These are phyloP conservation scores for Aphyosemion australe DNA, from an alignment of 2,113 vertebrate genomes.

Conservation along the genomic window DNA sequence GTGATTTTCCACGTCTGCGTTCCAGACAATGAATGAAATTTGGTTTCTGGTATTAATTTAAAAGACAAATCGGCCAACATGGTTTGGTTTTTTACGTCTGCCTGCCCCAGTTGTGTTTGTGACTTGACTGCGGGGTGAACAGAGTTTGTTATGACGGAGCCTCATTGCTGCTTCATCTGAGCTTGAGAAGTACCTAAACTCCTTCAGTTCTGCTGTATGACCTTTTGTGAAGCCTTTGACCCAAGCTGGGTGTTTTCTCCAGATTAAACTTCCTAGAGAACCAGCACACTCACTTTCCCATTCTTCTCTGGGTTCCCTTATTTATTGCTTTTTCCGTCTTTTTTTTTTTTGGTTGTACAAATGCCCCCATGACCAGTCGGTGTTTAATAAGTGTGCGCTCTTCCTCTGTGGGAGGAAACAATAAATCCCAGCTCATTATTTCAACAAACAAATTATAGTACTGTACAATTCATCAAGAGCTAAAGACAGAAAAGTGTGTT, in stretches of 20 bases:
- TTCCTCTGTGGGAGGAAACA: slow-evolving; percentile 72
- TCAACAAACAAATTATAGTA: slow-evolving; percentile 75
- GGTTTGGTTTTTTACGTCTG: slow-evolving; percentile 32
- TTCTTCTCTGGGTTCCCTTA: slow-evolving; percentile 64
- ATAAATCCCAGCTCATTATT: slow-evolving; percentile 70
- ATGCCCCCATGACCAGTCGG: slow-evolving; percentile 41
- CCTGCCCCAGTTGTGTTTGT: slow-evolving; percentile 27
- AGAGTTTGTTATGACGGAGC: slow-evolving; percentile 34
- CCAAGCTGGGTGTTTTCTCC: slow-evolving; percentile 57
- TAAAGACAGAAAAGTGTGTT: slow-evolving; percentile 74
- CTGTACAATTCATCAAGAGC: slow-evolving; percentile 58
- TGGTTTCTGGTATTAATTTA: slow-evolving; percentile 33
- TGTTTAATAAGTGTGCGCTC: slow-evolving; percentile 72
- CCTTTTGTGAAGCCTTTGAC: slow-evolving; percentile 48
- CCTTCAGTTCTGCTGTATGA: slow-evolving; percentile 59
- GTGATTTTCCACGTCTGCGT: slow-evolving; percentile 40
- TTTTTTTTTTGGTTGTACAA: slow-evolving; percentile 41
- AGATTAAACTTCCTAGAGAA: slow-evolving; percentile 56
- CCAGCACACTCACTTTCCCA: slow-evolving; percentile 39
- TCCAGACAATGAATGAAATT: slow-evolving; percentile 13
- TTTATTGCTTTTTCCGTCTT: slow-evolving; percentile 59
- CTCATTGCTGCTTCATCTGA: slow-evolving; percentile 19
- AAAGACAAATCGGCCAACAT: slow-evolving; percentile 30
- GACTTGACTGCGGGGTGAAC: slow-evolving; percentile 12
- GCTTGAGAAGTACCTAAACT: slow-evolving; percentile 39